These are phyloP conservation scores for Babylonia areolata DNA, from an alignment of 1,140 invertebrate species.

Conservation along the genomic window DNA sequence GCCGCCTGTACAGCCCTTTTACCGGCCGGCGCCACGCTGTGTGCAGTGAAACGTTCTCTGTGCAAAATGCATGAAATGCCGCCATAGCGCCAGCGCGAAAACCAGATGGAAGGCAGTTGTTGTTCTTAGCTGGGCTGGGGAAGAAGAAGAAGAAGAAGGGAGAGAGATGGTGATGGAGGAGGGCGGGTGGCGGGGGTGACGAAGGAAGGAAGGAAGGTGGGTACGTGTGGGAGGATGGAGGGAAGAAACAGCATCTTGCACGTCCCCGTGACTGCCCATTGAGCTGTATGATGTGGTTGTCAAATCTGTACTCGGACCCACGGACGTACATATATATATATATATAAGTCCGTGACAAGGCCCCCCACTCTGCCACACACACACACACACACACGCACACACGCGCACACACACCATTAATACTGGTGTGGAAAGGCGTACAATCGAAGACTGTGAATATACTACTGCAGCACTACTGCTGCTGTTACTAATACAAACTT, in stretches of 20 bases:
- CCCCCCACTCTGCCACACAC: no score
- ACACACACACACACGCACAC: no score
- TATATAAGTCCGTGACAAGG: no score
- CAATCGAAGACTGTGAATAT: no score
- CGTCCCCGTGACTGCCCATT: no score
- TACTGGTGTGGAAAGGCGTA: no score
- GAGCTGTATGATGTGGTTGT: no score
- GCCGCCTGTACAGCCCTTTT: not conserved
- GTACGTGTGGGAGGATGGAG: not conserved
- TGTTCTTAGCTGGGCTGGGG: not conserved
- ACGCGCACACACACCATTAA: no score
- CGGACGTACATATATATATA: no score
- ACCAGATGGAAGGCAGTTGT: not conserved
- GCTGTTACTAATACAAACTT: no score
- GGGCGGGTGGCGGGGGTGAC: not conserved
- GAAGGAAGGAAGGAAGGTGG: not conserved
- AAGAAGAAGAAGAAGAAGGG: constrained; percentile 11
- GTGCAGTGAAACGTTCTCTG: constrained; percentile 11
- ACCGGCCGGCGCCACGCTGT: not conserved
- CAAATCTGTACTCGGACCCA: no score
- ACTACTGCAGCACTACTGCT: no score
- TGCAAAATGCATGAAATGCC: constrained; percentile 11
- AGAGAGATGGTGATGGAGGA: not conserved
- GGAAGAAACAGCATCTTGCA: constrained; percentile 2
- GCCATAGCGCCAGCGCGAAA: not conserved